Conservation (phyloP, 2,797 vertebrate species). For the Pseudochirops corinnae region DNA sequence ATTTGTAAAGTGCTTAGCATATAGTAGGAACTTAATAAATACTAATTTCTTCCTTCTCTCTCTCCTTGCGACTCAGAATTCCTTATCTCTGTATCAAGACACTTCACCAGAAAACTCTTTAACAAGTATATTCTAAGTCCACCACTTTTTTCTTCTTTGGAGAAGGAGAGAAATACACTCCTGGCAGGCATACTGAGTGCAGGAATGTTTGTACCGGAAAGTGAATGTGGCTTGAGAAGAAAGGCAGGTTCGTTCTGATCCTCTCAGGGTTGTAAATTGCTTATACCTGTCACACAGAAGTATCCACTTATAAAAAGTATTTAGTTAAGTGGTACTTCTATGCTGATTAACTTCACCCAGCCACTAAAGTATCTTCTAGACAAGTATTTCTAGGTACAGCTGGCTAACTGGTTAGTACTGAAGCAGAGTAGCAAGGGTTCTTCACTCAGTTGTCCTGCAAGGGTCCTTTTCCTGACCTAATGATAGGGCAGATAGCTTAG, state of each 20-base stretch:
- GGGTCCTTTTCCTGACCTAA: conserved; percentile 55
- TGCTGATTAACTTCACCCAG: conserved; percentile 74
- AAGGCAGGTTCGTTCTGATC: not conserved
- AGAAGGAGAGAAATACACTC: not conserved
- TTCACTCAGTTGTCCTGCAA: conserved; percentile 47
- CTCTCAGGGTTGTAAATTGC: conserved; percentile 47
- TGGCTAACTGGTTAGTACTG: conserved; percentile 57
- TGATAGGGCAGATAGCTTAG: conserved; percentile 44
- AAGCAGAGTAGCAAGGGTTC: conserved; percentile 15
- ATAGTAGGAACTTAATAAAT: not conserved
- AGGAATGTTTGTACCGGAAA: not conserved
- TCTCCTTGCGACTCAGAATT: not conserved
- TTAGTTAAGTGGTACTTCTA: conserved; percentile 71
- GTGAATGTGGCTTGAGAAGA: not conserved
- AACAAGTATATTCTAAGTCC: conserved; percentile 6
- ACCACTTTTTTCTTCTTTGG: not conserved
- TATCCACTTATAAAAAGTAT: conserved; percentile 60
- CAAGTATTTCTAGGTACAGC: conserved; percentile 67
- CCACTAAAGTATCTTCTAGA: conserved; percentile 68
- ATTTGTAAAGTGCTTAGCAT: not conserved
- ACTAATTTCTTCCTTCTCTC: not conserved
- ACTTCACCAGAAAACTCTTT: not conserved
- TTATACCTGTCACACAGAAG: conserved; percentile 51
- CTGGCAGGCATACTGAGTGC: not conserved
- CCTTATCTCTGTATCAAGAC: not conserved